Evolutionary conservation across 1,140 invertebrate genomes (phyloP), one percentile per base, ranked within the genome.

Genomic region (Temnothorax nylanderi): DNA sequence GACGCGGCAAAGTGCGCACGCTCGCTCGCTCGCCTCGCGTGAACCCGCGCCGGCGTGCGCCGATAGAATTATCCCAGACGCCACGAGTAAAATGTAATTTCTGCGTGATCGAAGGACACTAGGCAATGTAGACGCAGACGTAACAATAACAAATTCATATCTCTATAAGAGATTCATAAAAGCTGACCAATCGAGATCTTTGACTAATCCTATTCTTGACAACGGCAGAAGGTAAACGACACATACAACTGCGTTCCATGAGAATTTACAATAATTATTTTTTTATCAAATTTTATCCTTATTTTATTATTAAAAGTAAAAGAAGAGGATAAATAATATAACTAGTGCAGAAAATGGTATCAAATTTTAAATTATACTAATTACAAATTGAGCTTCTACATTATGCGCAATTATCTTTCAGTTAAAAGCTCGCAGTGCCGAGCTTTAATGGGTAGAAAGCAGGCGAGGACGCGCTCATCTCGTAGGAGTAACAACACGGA

Each of bases 401-500:
- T 71, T 21, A 60, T 32, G 54, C n/a, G 13, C 69, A 75, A 84
- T 84, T 75, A 84, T 84, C 41, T 75, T 54, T 37, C 56, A 41
- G 34, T 81, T 81, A 81, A 84, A 84, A 75, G 54, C 54, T 84
- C 54, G 26, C 54, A 8, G 21, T 37, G 37, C 18, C 11, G 10
- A 16, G 26, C 69, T 75, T 75, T 60, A 75, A 75, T 51, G 69
- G 41, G 26, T 44, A 26, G 41, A 54, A 84, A 47, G 54, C 67
- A 13, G 51, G 26, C 32, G 56, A 47, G 77, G 21, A 34, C 37
- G 51, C 67, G 51, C 67, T 37, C 67, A 18, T 69, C 80, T 82
- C 80, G n/a, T 54, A 47, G 56, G 11, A 82, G 41, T 41, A 82
- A 74, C 54, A 84, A 74, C 80, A 82, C 10, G 54, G 80, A 41